phyloP scores from a whole-genome alignment of 2,113 vertebrate species.

The Eublepharis macularius region DNA sequence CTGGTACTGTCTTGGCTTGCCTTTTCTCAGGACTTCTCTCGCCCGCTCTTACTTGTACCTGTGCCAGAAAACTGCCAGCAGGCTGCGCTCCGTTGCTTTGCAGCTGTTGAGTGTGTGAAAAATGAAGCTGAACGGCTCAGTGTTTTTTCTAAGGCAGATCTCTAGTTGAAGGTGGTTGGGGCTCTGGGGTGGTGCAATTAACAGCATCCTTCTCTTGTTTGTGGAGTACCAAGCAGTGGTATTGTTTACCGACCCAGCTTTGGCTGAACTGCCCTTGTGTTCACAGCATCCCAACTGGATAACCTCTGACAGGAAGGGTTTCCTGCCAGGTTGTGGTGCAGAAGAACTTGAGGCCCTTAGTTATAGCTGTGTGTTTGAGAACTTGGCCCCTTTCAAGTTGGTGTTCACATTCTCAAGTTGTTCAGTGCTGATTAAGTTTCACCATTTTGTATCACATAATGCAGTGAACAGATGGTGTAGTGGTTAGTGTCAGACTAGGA shows the following conservation, averaged over 20 bases:
- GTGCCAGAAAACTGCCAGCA: neutral
- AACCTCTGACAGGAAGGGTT: neutral
- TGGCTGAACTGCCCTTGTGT: neutral
- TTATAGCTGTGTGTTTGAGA: neutral
- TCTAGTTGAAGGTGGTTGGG: neutral
- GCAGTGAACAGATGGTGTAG: too few species aligned
- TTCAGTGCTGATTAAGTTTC: neutral
- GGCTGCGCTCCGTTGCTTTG: neutral
- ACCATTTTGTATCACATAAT: neutral
- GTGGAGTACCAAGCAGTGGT: neutral
- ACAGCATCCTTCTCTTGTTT: neutral
- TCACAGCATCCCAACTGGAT: neutral
- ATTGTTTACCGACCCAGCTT: neutral
- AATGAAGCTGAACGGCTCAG: too few species aligned
- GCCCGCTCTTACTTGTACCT: neutral
- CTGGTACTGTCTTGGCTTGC: too few species aligned
- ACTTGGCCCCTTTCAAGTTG: neutral
- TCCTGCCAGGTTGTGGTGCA: neutral
- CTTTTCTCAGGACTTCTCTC: neutral
- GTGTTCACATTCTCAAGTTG: neutral
- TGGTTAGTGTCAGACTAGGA: too few species aligned
- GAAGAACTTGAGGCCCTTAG: neutral
- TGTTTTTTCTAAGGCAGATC: neutral
- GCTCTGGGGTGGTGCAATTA: neutral
- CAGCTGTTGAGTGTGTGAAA: neutral